A percentile compares a stretch with the other conserved stretches of the same genome.
phyloP scores from a whole-genome alignment of 2,888 invertebrate species.

The Cephus spinipes region DNA sequence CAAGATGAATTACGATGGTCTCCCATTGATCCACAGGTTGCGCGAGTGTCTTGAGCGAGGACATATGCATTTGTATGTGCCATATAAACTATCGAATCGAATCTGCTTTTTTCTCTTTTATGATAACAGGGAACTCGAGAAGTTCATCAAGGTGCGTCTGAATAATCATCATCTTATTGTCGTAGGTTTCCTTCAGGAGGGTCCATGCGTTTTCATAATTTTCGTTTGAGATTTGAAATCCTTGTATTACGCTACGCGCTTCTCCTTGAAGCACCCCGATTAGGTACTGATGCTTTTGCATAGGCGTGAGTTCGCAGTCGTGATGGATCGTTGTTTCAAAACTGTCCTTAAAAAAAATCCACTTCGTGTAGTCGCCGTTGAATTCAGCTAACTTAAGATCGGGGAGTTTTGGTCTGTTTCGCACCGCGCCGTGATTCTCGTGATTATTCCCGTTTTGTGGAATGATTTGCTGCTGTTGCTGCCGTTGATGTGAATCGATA shows the following conservation, averaged over 20 bases:
- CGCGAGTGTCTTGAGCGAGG: slow-evolving; percentile 16
- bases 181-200: slow-evolving; percentile 22
- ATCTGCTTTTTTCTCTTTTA: slow-evolving; percentile 23
- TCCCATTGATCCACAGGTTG: slow-evolving; percentile 26
- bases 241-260: slow-evolving; percentile 18
- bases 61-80: slow-evolving; percentile 24
- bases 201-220: slow-evolving; percentile 24
- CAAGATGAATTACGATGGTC: slow-evolving; percentile 20
- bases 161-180: slow-evolving; percentile 17
- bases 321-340: slow-evolving; percentile 22
- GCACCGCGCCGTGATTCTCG: neutral
- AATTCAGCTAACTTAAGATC: slow-evolving; percentile 19
- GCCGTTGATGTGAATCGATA: slow-evolving; percentile 6
- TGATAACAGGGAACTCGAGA: slow-evolving; percentile 23
- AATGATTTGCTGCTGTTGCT: neutral
- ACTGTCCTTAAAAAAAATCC: slow-evolving; percentile 23
- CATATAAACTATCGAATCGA: slow-evolving; percentile 21
- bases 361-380: slow-evolving; percentile 17
- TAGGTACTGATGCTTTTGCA: slow-evolving; percentile 26
- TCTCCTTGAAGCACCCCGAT: slow-evolving; percentile 19
- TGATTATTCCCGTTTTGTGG: neutral
- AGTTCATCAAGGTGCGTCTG: slow-evolving; percentile 25
- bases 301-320: slow-evolving; percentile 10
- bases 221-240: slow-evolving; percentile 14
- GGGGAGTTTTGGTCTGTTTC: slow-evolving; percentile 16